Percentiles rank a stretch among this genome's conserved stretches.
Evolutionary conservation across 2,888 invertebrate genomes (phyloP).

Genomic region (Zygaena filipendulae): DNA sequence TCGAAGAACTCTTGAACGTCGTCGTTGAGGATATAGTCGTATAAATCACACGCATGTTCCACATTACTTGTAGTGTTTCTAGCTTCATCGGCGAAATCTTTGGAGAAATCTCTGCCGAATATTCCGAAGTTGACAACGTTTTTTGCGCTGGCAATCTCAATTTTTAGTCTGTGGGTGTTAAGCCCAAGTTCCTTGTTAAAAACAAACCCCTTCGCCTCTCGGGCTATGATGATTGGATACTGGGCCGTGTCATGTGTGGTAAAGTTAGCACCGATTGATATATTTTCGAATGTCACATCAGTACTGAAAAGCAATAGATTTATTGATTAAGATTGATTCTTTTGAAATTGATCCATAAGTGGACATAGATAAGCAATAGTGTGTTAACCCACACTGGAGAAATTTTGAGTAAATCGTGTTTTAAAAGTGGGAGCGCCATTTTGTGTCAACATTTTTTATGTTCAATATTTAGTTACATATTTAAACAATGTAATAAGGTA

Average conservation of each 20-base stretch:
- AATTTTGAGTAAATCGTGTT: too few species aligned
- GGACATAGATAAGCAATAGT: too few species aligned
- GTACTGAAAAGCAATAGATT: too few species aligned
- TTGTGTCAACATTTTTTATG: too few species aligned
- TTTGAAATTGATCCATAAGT: too few species aligned
- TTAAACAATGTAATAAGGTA: too few species aligned
- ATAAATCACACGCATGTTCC: conserved; percentile 22
- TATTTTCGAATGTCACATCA: conserved; percentile 29
- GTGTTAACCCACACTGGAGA: too few species aligned
- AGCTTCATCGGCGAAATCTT: conserved; percentile 21
- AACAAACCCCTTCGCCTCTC: conserved; percentile 21
- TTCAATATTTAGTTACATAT: too few species aligned
- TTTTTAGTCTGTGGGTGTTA: conserved; percentile 20
- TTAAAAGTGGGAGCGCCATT: too few species aligned
- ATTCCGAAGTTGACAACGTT: conserved; percentile 35
- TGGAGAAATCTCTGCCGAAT: conserved; percentile 31
- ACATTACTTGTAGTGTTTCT: conserved; percentile 16
- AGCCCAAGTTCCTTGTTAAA: conserved; percentile 18
- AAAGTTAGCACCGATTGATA: conserved; percentile 34
- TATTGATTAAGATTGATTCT: too few species aligned
- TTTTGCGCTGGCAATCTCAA: conserved; percentile 23
- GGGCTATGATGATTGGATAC: conserved; percentile 34
- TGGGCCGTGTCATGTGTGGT: conserved; percentile 24
- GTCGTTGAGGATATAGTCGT: conserved; percentile 35
- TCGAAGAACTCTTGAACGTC: conserved; percentile 43